Conservation (phyloP, 2,888 invertebrate species). For the Hemaris fuciformis region DNA sequence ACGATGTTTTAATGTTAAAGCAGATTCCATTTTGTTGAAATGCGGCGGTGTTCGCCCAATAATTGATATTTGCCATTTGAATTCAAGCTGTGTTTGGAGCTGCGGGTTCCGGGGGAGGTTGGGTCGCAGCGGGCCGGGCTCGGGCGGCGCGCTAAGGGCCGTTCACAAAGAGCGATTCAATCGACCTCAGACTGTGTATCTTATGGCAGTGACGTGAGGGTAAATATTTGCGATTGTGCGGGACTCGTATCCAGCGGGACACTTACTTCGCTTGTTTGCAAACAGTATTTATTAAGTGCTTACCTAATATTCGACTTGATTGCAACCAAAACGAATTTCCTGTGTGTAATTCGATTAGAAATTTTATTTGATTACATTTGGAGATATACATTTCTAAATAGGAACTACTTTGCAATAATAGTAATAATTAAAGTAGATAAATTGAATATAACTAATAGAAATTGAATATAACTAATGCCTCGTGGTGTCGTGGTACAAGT, state of each 20-base stretch:
- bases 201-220: conserved; percentile 50
- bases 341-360: conserved; percentile 19
- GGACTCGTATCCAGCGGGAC: conserved; percentile 33
- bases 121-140: conserved; percentile 25
- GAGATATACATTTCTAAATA: too few relatives aligned
- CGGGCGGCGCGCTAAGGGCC: conserved; percentile 43
- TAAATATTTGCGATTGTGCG: conserved; percentile 44
- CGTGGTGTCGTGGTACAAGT: too few relatives aligned
- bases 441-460: too few relatives aligned
- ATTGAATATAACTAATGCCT: too few relatives aligned
- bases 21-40: not conserved
- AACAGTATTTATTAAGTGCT: conserved; percentile 39
- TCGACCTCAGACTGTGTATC: conserved; percentile 54
- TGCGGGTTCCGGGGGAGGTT: conserved; percentile 25
- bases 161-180: conserved; percentile 52
- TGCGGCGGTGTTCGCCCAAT: conserved; percentile 29
- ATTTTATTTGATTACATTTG: not conserved
- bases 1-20: not conserved
- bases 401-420: too few relatives aligned
- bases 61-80: conserved; percentile 68
- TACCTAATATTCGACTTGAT: conserved; percentile 26
- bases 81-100: conserved; percentile 55
- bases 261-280: conserved; percentile 36
- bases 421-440: too few relatives aligned
- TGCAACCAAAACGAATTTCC: conserved; percentile 15